Evolutionary conservation across 2,888 invertebrate species (phyloP), one percentile per base, ranked within the genome.

Genomic region (Oligia fasciuncula): DNA sequence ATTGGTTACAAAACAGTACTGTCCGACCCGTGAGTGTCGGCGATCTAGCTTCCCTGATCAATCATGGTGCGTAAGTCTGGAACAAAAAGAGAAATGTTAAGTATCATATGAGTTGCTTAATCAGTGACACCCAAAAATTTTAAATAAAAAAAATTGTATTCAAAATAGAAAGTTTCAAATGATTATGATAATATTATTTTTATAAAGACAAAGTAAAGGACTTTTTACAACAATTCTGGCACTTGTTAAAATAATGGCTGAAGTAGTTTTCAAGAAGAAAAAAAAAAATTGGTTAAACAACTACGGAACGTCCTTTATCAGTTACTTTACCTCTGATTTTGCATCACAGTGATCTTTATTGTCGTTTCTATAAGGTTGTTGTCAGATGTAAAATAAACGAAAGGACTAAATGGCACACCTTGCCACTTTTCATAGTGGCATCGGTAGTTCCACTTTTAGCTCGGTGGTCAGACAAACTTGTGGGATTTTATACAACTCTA

Each of bases 1-100:
- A 94, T 95, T 95, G 95, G 95, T 96, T 95, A 95, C 95, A 95
- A 94, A 94, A 95, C 95, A 93, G 94, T 94, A 91, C 94, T 91
- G 90, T 63, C 94, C 94, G 94, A 91, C 92, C 90, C 92, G 91
- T 84, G 86, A 87, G 90, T 74, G 92, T 87, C 94, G 93, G 93
- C 90, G 91, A 89, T 90, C 92, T 92, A 90, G 92, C 90, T 91
- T 92, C 92, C 92, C 93, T 91, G 93, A 87, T 93, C 92, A 90
- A 88, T 90, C 91, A 90, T 91, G 90, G 87, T 90, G 88, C 85
- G 82, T 90, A 88, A 84, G 90, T 92, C 95, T 95, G 95, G 0
- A 94, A 94, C 90, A 92, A 93, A 70, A 29, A 35, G 35, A 35
- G 13, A 78, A 49, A 11, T 2, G 6, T 17, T 75, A 62, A 11